These are phyloP conservation scores for Drosophila watanabei DNA, from an alignment of 1,140 invertebrate genomes.

Conservation along the genomic window DNA sequence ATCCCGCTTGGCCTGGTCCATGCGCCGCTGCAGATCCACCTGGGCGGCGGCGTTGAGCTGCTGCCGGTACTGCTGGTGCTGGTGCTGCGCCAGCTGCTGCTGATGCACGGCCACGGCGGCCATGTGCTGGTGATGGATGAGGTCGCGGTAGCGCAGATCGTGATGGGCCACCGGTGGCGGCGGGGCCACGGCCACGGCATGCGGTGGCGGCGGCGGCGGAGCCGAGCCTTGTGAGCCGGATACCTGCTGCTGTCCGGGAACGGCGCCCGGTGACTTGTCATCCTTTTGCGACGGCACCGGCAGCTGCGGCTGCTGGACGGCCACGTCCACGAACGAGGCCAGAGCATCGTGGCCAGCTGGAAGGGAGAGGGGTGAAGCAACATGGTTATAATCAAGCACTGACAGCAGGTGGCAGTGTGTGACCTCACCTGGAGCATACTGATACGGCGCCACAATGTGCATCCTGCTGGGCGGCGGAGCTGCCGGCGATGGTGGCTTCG, in stretches of 20 bases:
- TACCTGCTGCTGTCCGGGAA: constrained; percentile 12
- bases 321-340: constrained; percentile 94
- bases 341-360: constrained; percentile 92
- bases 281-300: constrained; percentile 89
- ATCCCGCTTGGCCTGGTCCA: constrained; percentile 72
- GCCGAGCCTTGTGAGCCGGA: background rate
- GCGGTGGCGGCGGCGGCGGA: constrained; percentile 51
- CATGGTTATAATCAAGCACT: background rate
- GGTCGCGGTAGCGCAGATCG: constrained; percentile 75
- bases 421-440: constrained; percentile 86
- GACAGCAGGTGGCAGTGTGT: too few species aligned
- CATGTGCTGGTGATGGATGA: constrained; percentile 86
- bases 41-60: constrained; percentile 52
- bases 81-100: constrained; percentile 56
- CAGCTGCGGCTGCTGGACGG: constrained; percentile 93
- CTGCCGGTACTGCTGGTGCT: constrained; percentile 78
- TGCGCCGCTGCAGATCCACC: constrained; percentile 65
- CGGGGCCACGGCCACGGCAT: constrained; percentile 50
- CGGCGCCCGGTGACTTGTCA: constrained; percentile 57
- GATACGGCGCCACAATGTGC: constrained; percentile 85
- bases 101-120: constrained; percentile 70
- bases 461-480: constrained; percentile 76
- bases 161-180: constrained; percentile 66
- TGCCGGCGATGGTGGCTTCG: constrained; percentile 82
- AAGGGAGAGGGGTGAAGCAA: constrained; percentile 9